Evolutionary conservation across 2,888 invertebrate genomes (phyloP).

Genomic region (Geotrupes spiniger): DNA sequence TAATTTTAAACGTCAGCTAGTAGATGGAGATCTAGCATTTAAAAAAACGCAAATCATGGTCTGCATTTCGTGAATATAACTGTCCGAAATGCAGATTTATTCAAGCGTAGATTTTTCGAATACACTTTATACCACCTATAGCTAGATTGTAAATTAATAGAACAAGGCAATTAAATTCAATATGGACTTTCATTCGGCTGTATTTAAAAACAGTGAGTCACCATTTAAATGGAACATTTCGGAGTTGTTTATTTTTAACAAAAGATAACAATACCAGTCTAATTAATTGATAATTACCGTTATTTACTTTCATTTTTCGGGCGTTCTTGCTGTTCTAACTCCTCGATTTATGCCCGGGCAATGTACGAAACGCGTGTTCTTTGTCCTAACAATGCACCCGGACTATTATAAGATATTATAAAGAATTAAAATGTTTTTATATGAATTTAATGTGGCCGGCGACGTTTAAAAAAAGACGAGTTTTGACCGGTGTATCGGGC

Average conservation of each 20-base stretch:
- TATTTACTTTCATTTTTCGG: conserved; percentile 4
- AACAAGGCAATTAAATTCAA: conserved; percentile 3
- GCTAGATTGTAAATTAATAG: no score
- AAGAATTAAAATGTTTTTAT: conserved; percentile 2
- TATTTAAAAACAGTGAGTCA: conserved; percentile 18
- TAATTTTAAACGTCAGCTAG: no score
- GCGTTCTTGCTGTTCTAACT: background rate
- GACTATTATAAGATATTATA: background rate
- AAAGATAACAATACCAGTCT: background rate
- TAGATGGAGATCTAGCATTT: no score
- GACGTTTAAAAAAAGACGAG: conserved; percentile 1
- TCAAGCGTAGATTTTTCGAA: no score
- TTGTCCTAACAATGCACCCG: no score
- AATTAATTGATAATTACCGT: conserved; percentile 4
- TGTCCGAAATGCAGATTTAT: no score
- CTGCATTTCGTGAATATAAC: no score
- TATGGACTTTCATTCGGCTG: conserved; percentile 1
- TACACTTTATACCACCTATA: no score
- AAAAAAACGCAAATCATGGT: no score
- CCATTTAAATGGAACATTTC: conserved; percentile 19
- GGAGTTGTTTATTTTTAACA: conserved; percentile 12
- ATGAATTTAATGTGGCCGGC: background rate
- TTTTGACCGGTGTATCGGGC: conserved; percentile 3
- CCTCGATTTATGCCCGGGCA: background rate
- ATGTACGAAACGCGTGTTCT: no score